These are phyloP conservation scores for Tetramorium parvispinum DNA, from an alignment of 1,140 invertebrate genomes.

Conservation along the genomic window DNA sequence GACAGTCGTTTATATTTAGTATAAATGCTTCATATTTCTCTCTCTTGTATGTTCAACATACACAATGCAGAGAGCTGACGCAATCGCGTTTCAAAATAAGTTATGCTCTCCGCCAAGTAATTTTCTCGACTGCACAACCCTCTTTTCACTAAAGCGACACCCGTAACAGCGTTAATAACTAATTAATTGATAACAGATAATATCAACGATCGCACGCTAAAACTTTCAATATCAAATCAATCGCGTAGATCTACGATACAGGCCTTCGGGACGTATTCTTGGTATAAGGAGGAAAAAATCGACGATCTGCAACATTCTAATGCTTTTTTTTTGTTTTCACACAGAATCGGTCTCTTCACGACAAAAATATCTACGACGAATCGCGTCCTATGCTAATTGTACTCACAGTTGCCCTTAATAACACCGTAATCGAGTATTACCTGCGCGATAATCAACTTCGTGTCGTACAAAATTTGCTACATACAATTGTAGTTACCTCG, in stretches of 20 bases:
- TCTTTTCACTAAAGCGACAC: constrained; percentile 26
- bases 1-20: constrained; percentile 33
- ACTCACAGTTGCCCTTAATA: constrained; percentile 70
- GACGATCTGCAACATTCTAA: constrained; percentile 32
- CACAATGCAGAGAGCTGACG: neutral
- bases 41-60: constrained; percentile 33
- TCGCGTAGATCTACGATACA: constrained; percentile 61
- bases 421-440: constrained; percentile 49
- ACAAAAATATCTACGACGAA: constrained; percentile 58
- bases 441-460: constrained; percentile 33
- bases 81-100: constrained; percentile 37
- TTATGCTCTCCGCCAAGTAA: constrained; percentile 5
- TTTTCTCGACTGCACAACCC: neutral
- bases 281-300: constrained; percentile 58
- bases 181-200: constrained; percentile 31
- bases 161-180: constrained; percentile 26
- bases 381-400: constrained; percentile 73
- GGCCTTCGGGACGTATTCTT: constrained; percentile 64
- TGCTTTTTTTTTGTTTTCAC: constrained; percentile 15
- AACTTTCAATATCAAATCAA: constrained; percentile 53
- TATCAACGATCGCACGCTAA: constrained; percentile 51
- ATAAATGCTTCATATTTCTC: constrained; percentile 19
- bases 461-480: constrained; percentile 64
- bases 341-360: constrained; percentile 24
- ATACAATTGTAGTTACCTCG: constrained; percentile 22